These are phyloP conservation scores for Leptonema lineaticorne DNA, from an alignment of 1,140 invertebrate genomes.

Conservation along the genomic window DNA sequence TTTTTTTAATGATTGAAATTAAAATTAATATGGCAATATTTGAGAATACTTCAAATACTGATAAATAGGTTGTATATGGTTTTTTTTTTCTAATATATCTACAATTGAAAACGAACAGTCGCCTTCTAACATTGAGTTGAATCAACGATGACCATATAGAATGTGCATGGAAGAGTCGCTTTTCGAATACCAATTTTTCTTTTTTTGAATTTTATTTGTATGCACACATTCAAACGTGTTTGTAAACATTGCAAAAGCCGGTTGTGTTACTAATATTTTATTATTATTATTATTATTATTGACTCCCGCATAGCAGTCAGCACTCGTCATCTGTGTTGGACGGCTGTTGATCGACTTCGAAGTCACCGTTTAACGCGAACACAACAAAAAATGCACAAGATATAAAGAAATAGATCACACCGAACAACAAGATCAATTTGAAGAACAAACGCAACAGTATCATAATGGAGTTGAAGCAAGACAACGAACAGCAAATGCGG, in stretches of 20 bases:
- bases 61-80: too few species aligned
- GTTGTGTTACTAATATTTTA: background rate
- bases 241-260: background rate
- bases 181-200: too few species aligned
- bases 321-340: background rate
- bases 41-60: too few species aligned
- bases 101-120: too few species aligned
- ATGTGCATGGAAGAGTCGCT: too few species aligned
- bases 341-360: background rate
- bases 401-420: background rate
- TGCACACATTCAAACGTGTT: background rate
- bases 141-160: too few species aligned
- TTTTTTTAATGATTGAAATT: too few species aligned
- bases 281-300: background rate
- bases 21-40: too few species aligned
- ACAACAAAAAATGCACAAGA: slow-evolving; percentile 6
- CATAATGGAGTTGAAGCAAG: slow-evolving; percentile 16
- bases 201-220: too few species aligned
- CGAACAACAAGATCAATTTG: background rate
- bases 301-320: background rate
- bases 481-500: background rate
- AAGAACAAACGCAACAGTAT: slow-evolving; percentile 1
- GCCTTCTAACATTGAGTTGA: too few species aligned
- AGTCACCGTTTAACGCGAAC: background rate
- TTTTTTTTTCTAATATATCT: too few species aligned